phyloP scores from a whole-genome alignment of 2,113 vertebrate genomes.

The Circaetus cinerascens region DNA sequence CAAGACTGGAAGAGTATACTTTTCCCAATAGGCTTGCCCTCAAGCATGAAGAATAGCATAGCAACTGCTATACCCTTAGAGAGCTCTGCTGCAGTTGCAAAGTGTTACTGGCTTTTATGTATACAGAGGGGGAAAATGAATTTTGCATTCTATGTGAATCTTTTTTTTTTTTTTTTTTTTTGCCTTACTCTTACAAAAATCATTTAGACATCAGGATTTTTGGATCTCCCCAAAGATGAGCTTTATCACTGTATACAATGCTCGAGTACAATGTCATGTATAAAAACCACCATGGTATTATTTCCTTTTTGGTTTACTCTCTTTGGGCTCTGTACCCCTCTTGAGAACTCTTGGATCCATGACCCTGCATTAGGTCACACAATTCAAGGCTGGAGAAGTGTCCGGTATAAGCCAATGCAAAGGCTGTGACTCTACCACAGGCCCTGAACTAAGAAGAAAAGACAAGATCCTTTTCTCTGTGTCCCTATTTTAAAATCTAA shows the following conservation, averaged over 20 bases:
- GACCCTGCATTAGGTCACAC: not conserved
- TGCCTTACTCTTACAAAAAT: not conserved
- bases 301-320: not conserved
- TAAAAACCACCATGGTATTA: not conserved
- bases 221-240: not conserved
- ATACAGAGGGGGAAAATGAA: not conserved
- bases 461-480: not conserved
- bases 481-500: not conserved
- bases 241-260: not conserved
- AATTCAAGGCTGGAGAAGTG: not conserved
- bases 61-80: not conserved
- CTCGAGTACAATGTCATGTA: not conserved
- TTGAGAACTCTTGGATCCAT: not conserved
- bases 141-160: not conserved
- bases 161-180: not conserved
- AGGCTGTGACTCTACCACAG: not conserved
- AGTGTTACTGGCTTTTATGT: not conserved
- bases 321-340: not conserved
- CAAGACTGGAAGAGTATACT: not conserved
- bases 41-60: not conserved
- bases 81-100: not conserved
- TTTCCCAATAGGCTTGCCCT: not conserved
- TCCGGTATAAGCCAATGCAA: not conserved
- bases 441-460: not conserved
- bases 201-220: not conserved